These are phyloP conservation scores for Megalopta genalis DNA, from an alignment of 1,140 invertebrate genomes.

Conservation along the genomic window DNA sequence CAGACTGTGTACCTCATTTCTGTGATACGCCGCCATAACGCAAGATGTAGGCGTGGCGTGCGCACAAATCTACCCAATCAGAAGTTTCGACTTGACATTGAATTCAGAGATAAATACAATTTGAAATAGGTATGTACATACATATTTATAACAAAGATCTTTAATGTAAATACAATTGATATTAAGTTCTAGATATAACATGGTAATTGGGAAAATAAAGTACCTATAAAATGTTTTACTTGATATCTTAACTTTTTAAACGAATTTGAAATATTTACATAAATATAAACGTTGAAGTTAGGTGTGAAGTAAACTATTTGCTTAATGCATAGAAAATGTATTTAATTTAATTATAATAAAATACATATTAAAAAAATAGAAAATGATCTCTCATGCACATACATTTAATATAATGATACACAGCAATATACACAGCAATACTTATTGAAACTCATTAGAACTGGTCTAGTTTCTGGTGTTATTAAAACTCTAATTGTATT, in stretches of 20 bases:
- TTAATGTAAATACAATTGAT: too few relatives aligned
- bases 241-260: too few relatives aligned
- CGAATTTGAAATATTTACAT: too few relatives aligned
- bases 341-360: not conserved
- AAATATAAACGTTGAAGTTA: too few relatives aligned
- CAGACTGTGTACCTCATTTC: conserved; percentile 50
- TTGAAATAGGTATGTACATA: not conserved
- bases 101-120: conserved; percentile 4
- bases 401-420: not conserved
- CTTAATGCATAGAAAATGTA: not conserved
- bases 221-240: too few relatives aligned
- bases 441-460: not conserved
- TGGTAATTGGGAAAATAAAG: too few relatives aligned
- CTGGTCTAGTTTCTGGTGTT: too few relatives aligned
- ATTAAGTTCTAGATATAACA: too few relatives aligned
- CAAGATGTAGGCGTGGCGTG: conserved; percentile 58
- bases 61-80: conserved; percentile 49
- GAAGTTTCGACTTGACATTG: conserved; percentile 12
- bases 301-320: not conserved
- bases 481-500: too few relatives aligned
- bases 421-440: not conserved
- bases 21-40: conserved; percentile 55
- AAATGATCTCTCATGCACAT: too few relatives aligned
- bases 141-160: too few relatives aligned
- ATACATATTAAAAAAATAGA: not conserved